These are phyloP conservation scores for Amazona vittata DNA, from an alignment of 2,113 vertebrate genomes.

Conservation along the genomic window DNA sequence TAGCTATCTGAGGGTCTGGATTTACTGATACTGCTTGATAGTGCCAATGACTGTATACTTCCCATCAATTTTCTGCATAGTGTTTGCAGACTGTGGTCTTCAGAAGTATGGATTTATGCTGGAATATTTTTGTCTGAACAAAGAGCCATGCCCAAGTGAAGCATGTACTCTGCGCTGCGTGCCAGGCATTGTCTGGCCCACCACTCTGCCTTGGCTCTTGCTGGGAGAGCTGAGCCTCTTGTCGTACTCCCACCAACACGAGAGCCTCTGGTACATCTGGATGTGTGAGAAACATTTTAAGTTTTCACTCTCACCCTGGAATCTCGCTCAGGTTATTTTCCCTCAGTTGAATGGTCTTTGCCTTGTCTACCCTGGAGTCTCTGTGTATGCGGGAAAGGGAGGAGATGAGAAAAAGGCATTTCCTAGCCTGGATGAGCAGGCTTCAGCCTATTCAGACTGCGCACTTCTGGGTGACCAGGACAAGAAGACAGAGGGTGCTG, in stretches of 20 bases:
- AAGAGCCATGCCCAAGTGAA: not conserved
- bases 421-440: not conserved
- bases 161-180: not conserved
- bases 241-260: accelerated
- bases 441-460: not conserved
- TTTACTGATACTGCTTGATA: not conserved
- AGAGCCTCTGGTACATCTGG: not conserved
- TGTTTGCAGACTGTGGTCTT: not conserved
- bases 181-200: not conserved
- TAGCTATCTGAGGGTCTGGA: not conserved
- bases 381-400: not conserved
- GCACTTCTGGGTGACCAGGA: not conserved
- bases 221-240: not conserved
- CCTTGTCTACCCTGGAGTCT: not conserved
- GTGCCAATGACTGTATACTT: not conserved
- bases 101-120: not conserved
- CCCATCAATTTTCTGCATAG: not conserved
- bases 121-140: not conserved
- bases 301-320: not conserved
- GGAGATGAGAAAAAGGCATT: not conserved
- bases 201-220: not conserved
- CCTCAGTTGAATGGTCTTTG: not conserved
- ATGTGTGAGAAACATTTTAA: not conserved
- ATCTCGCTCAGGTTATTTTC: not conserved
- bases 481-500: not conserved